Evolutionary conservation across 1,140 invertebrate genomes (phyloP), one percentile per base, ranked within the genome.

Genomic region (Bombus pyrosoma): DNA sequence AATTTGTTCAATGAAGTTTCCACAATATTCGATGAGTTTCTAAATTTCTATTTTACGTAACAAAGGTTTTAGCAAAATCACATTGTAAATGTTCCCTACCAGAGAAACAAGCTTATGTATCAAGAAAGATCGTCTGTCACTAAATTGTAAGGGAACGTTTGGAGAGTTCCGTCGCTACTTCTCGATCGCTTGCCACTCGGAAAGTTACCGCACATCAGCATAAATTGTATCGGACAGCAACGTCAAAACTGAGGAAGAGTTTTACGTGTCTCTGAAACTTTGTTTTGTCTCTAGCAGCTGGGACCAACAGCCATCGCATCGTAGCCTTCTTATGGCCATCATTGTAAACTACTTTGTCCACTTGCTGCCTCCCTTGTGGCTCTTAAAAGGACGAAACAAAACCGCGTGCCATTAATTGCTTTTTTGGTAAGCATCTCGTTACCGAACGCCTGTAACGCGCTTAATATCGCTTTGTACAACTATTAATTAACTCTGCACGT

Each of bases 281-380:
- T 59, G 32, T 64, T 72, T 72, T n/a, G 62, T 62, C 10, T 22
- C 9, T 4, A 25, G 13, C 62, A 79, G 62, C 76, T 79, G 76
- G 1, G 39, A 66, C n/a, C 59, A 28, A 32, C 12, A 37, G 53
- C 22, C n/a, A 34, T 34, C 53, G 47, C n/a, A 34, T 34, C 34
- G 47, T 8, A 25, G 25, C 2, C 39, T 34, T 66, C 62, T 66
- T 66, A 66, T 34, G 18, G 12, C 39, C 62, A 57, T 78, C 59
- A 41, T 39, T 28, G 59, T 41, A 41, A 78, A 78, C n/a, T 66
- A 66, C n/a, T 78, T 66, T 41, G 28, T 59, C 41, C 76, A 78
- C 57, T 78, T 13, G 18, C 28, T 12, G 13, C 37, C 22, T 32
- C 8, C 2, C 4, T 41, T 4, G 5, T 41, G 15, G n/a, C 69